Conservation (phyloP, 2,113 vertebrate genomes). For the Seriola rivoliana region DNA sequence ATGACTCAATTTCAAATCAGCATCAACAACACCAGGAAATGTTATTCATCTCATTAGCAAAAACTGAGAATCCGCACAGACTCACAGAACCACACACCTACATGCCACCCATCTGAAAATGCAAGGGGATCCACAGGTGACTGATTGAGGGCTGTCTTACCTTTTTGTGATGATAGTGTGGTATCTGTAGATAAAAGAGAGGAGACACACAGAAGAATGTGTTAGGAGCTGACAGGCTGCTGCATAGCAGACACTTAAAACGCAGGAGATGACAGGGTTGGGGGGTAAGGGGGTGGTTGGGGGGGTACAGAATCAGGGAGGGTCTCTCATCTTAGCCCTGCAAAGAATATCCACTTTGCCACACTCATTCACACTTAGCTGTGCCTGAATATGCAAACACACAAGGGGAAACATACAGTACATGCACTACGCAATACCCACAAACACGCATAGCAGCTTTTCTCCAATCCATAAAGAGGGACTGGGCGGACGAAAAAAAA, state of each 20-base stretch:
- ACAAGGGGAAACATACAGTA: neutral
- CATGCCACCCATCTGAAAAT: conserved; percentile 27
- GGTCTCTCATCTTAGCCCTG: conserved; percentile 54
- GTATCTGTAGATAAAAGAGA: conserved; percentile 77
- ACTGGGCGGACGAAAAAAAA: conserved; percentile 4
- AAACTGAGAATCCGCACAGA: conserved; percentile 8
- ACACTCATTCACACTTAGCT: neutral
- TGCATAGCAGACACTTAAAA: conserved; percentile 43
- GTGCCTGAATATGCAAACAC: conserved; percentile 18
- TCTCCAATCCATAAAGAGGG: conserved; percentile 2
- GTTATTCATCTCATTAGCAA: conserved; percentile 68
- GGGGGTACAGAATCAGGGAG: conserved; percentile 7
- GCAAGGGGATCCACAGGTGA: conserved; percentile 43
- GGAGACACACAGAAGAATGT: conserved; percentile 49
- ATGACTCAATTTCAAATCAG: conserved; percentile 65
- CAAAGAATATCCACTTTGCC: conserved; percentile 18
- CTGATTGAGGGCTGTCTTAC: conserved; percentile 73
- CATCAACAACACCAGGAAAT: conserved; percentile 54
- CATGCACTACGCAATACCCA: neutral
- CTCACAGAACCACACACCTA: conserved; percentile 14
- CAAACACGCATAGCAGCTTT: conserved; percentile 25
- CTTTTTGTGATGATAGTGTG: conserved; percentile 80
- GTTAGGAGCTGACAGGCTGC: conserved; percentile 60
- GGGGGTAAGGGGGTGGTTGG: too few species aligned
- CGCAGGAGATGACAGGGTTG: conserved; percentile 45